Percentiles rank a stretch among this genome's conserved stretches.
Conservation (phyloP, 2,113 vertebrate genomes). For the Thamnophis sirtalis region DNA sequence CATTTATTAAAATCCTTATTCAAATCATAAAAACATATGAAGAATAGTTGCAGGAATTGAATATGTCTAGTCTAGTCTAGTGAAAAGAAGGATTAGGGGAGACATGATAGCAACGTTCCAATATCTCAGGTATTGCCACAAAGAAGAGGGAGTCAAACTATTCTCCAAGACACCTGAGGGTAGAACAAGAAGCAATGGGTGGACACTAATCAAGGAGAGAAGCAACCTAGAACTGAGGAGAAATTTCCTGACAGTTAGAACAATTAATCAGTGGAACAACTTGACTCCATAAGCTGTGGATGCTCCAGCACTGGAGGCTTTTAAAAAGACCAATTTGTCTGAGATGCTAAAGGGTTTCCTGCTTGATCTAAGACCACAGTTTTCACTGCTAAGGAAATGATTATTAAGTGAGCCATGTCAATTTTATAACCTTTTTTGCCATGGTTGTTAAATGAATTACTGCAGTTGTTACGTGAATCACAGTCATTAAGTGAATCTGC, state of each 20-base stretch:
- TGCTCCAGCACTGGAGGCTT: not conserved
- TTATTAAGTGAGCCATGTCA: not conserved
- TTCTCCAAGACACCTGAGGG: not conserved
- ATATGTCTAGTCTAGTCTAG: too few relatives aligned
- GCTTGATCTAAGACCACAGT: not conserved
- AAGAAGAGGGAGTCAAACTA: not conserved
- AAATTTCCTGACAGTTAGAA: not conserved
- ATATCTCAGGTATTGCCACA: not conserved
- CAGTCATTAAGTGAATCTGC: not conserved
- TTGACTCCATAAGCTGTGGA: not conserved
- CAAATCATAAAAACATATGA: not conserved
- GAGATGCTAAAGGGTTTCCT: not conserved
- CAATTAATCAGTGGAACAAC: not conserved
- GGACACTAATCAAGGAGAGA: not conserved
- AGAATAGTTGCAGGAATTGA: not conserved
- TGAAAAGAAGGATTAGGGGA: not conserved
- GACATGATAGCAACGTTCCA: not conserved
- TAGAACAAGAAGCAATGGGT: not conserved
- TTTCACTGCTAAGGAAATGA: not conserved
- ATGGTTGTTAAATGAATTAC: not conserved
- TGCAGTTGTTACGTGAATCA: not conserved
- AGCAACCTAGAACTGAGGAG: not conserved
- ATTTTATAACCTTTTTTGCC: not conserved
- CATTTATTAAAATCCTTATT: not conserved
- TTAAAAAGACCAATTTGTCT: not conserved